These are phyloP conservation scores for Percopsis transmontana DNA, from an alignment of 2,113 vertebrate species.

Conservation along the genomic window DNA sequence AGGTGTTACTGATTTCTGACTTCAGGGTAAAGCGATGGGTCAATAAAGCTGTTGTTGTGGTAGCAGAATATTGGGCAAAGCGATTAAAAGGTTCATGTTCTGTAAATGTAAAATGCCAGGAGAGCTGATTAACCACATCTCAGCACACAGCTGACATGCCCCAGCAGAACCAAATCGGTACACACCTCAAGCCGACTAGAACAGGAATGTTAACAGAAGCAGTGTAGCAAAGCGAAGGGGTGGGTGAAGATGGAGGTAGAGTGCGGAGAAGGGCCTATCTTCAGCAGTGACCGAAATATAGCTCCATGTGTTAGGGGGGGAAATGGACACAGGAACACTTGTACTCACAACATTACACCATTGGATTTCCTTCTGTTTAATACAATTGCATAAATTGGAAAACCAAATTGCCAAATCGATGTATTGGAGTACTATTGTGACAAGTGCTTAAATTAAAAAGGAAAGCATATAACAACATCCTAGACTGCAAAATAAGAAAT, in stretches of 20 bases:
- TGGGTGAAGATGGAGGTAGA: slow-evolving; percentile 7
- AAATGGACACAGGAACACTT: slow-evolving; percentile 74
- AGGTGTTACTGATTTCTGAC: too few relatives aligned
- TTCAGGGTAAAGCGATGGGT: too few relatives aligned
- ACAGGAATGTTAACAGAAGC: background rate
- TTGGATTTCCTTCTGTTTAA: background rate
- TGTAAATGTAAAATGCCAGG: slow-evolving; percentile 4
- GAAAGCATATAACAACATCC: slow-evolving; percentile 4
- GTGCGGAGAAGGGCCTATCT: slow-evolving; percentile 37
- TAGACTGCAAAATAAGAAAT: slow-evolving; percentile 1
- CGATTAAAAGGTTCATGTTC: background rate
- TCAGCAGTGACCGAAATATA: slow-evolving; percentile 22
- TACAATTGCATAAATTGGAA: background rate
- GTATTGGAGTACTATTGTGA: slow-evolving; percentile 27
- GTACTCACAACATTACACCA: slow-evolving; percentile 33
- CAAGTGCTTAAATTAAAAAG: background rate
- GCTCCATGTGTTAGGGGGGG: slow-evolving; percentile 54
- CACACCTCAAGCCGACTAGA: slow-evolving; percentile 23
- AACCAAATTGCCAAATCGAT: slow-evolving; percentile 18
- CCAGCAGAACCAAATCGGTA: slow-evolving; percentile 25
- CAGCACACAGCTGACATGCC: slow-evolving; percentile 24
- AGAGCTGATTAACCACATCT: slow-evolving; percentile 1
- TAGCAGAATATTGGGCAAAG: background rate
- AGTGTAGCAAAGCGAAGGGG: slow-evolving; percentile 18
- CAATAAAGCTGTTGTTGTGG: too few relatives aligned